phyloP scores from a whole-genome alignment of 2,888 invertebrate genomes.

The Cosmia pyralina region DNA sequence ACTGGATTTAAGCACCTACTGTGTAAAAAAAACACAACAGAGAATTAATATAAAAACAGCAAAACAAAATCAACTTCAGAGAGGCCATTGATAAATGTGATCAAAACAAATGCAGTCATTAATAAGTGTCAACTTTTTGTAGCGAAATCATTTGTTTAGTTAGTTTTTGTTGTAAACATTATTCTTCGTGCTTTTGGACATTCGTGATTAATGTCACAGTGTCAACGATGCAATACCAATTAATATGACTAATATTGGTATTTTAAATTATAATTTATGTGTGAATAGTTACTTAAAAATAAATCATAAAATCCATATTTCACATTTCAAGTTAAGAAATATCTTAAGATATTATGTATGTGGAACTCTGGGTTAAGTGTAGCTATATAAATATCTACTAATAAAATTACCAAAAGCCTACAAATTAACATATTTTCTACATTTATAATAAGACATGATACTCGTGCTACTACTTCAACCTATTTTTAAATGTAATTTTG shows the following conservation, averaged over 20 bases:
- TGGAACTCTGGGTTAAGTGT: conserved; percentile 33
- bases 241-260: conserved; percentile 16
- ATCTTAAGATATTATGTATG: not conserved
- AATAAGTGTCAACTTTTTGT: conserved; percentile 46
- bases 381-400: conserved; percentile 33
- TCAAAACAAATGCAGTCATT: conserved; percentile 43
- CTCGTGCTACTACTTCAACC: conserved; percentile 12
- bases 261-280: conserved; percentile 36
- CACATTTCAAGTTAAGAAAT: conserved; percentile 19
- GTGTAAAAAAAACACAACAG: not conserved
- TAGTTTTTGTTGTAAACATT: conserved; percentile 25
- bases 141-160: conserved; percentile 32
- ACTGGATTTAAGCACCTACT: not conserved
- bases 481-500: conserved; percentile 18
- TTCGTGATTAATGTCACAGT: conserved; percentile 24
- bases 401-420: conserved; percentile 22
- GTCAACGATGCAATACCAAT: conserved; percentile 24
- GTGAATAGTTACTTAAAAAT: conserved; percentile 4
- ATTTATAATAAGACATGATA: conserved; percentile 21
- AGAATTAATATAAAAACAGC: conserved; percentile 13
- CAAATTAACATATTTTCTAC: conserved; percentile 54
- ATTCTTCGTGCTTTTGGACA: conserved; percentile 4
- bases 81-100: conserved; percentile 29
- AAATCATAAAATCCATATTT: conserved; percentile 6
- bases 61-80: conserved; percentile 9